These are phyloP conservation scores for Apodemus sylvaticus DNA, from an alignment of 2,113 vertebrate genomes.

Conservation along the genomic window DNA sequence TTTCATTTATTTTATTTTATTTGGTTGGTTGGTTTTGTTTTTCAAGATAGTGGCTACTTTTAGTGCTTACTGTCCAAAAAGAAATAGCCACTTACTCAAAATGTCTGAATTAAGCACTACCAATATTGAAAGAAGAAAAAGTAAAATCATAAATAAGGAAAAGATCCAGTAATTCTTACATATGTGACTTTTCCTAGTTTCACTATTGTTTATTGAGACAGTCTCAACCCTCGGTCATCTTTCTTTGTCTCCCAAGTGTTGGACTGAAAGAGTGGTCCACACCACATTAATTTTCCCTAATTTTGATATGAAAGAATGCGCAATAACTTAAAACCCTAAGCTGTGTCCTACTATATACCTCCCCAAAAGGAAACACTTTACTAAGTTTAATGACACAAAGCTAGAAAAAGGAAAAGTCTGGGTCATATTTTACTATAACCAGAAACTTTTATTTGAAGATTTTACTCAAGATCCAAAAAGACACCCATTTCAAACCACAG, in stretches of 20 bases:
- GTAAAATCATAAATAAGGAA: constrained; percentile 3
- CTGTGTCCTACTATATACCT: background rate
- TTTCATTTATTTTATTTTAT: background rate
- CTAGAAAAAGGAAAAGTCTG: background rate
- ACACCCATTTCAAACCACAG: constrained; percentile 1
- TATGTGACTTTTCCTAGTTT: background rate
- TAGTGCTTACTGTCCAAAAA: constrained; percentile 29
- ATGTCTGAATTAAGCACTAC: constrained; percentile 42
- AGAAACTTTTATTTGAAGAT: constrained; percentile 21
- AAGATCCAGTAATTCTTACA: background rate
- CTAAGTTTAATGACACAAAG: constrained; percentile 24
- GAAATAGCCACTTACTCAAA: constrained; percentile 48
- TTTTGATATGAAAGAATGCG: background rate
- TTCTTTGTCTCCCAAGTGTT: background rate
- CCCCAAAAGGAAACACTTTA: background rate
- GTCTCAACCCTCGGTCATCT: background rate
- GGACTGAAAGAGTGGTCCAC: background rate
- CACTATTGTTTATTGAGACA: background rate
- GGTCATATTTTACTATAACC: constrained; percentile 32
- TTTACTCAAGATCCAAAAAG: constrained; percentile 37
- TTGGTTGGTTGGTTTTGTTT: background rate
- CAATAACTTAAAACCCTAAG: background rate
- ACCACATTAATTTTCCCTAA: background rate
- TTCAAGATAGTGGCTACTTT: constrained; percentile 12
- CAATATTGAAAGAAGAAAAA: constrained; percentile 1